Conservation (phyloP, 2,797 vertebrate species). For the Megalops cyprinoides region DNA sequence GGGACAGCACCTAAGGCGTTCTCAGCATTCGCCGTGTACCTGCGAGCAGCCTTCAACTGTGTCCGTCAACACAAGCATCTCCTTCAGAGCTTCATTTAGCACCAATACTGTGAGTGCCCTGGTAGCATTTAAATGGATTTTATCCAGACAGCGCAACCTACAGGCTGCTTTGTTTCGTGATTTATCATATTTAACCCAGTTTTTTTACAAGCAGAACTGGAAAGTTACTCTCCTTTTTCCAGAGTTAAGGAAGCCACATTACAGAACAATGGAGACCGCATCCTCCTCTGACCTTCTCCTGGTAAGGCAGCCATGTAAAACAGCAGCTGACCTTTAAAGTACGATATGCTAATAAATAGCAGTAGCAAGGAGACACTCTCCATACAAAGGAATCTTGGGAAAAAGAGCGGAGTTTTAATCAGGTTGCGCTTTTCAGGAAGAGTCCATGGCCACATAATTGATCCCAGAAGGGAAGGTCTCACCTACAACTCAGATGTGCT, state of each 20-base stretch:
- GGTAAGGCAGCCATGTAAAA: slow-evolving; percentile 72
- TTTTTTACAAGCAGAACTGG: background rate
- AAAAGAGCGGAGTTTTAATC: slow-evolving; percentile 73
- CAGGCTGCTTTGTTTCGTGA: background rate
- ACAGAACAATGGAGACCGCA: slow-evolving; percentile 65
- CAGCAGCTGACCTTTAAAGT: slow-evolving; percentile 77
- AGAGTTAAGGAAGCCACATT: slow-evolving; percentile 6
- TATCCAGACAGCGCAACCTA: background rate
- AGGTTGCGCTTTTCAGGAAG: slow-evolving; percentile 65
- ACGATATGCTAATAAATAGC: slow-evolving; percentile 81
- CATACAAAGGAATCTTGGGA: slow-evolving; percentile 73
- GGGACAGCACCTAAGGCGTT: slow-evolving; percentile 32
- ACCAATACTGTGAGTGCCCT: no score
- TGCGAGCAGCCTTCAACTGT: slow-evolving; percentile 1
- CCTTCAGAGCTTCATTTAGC: background rate
- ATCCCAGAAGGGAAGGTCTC: slow-evolving; percentile 78
- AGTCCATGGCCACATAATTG: slow-evolving; percentile 76
- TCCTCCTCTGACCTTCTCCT: slow-evolving; percentile 62
- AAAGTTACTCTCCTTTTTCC: slow-evolving; percentile 28
- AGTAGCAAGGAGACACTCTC: slow-evolving; percentile 62
- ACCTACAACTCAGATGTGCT: slow-evolving; percentile 63
- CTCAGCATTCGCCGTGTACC: slow-evolving; percentile 8
- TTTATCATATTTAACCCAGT: slow-evolving; percentile 7
- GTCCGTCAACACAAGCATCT: background rate
- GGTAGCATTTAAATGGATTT: background rate